These are phyloP conservation scores for Meteorus colon DNA, from an alignment of 2,888 invertebrate genomes.

Conservation along the genomic window DNA sequence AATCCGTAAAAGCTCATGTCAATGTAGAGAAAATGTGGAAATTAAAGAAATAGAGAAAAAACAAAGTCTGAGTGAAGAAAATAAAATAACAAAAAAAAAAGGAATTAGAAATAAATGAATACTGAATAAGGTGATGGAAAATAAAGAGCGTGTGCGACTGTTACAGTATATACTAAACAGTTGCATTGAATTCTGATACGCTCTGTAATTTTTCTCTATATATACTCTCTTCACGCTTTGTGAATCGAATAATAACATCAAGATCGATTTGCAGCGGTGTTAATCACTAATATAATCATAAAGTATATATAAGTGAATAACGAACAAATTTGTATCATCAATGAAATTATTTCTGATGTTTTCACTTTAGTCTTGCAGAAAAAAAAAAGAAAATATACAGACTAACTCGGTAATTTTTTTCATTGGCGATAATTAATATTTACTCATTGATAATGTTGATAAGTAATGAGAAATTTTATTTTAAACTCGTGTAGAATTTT, in stretches of 20 bases:
- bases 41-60: not conserved
- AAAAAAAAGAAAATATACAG: too few species aligned
- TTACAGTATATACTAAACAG: conserved; percentile 4
- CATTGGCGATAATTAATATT: too few species aligned
- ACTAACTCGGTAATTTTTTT: too few species aligned
- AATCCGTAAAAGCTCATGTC: not conserved
- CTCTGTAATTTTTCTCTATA: conserved; percentile 17
- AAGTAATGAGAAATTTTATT: too few species aligned
- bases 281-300: conserved; percentile 22
- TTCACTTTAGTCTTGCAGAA: not conserved
- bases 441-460: too few species aligned
- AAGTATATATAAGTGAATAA: conserved; percentile 9
- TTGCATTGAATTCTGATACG: conserved; percentile 32
- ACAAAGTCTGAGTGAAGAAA: not conserved
- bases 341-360: conserved; percentile 1
- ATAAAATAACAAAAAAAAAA: not conserved
- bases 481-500: too few species aligned
- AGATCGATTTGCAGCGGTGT: conserved; percentile 36
- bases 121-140: conserved; percentile 23
- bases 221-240: conserved; percentile 26
- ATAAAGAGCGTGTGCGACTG: conserved; percentile 9
- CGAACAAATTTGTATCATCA: not conserved
- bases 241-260: conserved; percentile 30
- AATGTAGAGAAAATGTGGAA: not conserved
- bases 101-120: conserved; percentile 1